phyloP scores from a whole-genome alignment of 2,113 vertebrate species.

The Elaphurus davidianus region DNA sequence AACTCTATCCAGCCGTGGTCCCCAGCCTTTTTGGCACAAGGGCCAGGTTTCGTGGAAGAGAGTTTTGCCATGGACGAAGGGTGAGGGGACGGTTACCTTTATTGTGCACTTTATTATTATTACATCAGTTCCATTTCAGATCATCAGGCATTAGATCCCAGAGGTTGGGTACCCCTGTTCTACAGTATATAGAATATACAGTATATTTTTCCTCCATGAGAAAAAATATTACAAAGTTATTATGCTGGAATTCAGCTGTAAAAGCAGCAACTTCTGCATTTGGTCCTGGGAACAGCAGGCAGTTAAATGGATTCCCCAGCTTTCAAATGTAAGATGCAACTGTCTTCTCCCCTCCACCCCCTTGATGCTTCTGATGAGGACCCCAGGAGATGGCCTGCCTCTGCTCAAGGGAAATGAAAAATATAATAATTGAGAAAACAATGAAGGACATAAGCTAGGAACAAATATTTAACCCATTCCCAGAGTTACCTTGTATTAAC shows the following conservation, averaged over 20 bases:
- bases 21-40: neutral
- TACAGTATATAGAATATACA: neutral
- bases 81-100: neutral
- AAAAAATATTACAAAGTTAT: neutral
- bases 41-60: neutral
- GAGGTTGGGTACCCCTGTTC: neutral
- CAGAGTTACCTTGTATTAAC: slow-evolving; percentile 91
- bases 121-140: neutral
- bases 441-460: neutral
- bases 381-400: neutral
- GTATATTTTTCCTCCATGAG: neutral
- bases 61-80: neutral
- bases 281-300: neutral
- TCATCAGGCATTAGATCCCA: neutral
- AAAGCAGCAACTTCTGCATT: neutral
- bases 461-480: neutral
- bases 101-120: neutral
- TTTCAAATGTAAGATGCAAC: neutral
- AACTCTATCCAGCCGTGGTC: neutral
- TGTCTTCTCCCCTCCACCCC: neutral
- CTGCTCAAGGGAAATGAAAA: neutral
- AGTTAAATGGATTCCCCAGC: neutral
- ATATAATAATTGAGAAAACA: neutral
- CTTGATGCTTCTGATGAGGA: neutral
- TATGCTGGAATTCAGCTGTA: neutral